Conservation (phyloP, 2,888 invertebrate species). For the Diarsia brunnea region DNA sequence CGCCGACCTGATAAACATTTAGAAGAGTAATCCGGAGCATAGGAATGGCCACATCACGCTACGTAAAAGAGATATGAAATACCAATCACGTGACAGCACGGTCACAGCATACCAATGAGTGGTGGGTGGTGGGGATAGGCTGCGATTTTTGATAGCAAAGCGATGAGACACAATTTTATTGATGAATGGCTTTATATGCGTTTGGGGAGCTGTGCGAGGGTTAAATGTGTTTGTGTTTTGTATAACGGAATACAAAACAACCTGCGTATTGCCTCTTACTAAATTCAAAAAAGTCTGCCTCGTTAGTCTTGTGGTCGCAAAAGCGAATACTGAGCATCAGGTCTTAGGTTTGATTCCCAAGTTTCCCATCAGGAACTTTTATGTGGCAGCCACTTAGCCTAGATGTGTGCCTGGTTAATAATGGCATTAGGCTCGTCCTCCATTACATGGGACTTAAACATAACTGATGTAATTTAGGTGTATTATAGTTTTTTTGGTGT, state of each 20-base stretch:
- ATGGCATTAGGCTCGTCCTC: too few species aligned
- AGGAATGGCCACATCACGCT: conserved; percentile 60
- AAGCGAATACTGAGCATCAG: too few species aligned
- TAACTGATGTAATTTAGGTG: too few species aligned
- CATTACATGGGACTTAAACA: too few species aligned
- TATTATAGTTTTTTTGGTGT: too few species aligned
- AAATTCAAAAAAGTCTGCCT: not conserved
- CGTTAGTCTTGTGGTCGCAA: too few species aligned
- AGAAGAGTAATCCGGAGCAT: conserved; percentile 56
- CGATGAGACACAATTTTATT: conserved; percentile 60
- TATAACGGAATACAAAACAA: not conserved
- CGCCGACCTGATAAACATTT: conserved; percentile 61
- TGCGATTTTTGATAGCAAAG: conserved; percentile 53
- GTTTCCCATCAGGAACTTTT: too few species aligned
- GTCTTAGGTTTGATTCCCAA: too few species aligned
- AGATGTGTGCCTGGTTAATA: too few species aligned
- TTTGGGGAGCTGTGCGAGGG: conserved; percentile 11
- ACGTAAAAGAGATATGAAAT: conserved; percentile 64
- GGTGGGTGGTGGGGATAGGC: conserved; percentile 21
- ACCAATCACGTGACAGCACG: conserved; percentile 67
- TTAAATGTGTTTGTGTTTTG: conserved; percentile 30
- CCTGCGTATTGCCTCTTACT: not conserved
- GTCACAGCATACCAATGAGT: conserved; percentile 59
- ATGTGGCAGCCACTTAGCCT: too few species aligned
- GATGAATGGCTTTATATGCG: conserved; percentile 45